Base-by-base conservation (phyloP, 2,888 invertebrate genomes). In the Drosophila paucipuncta region DNA sequence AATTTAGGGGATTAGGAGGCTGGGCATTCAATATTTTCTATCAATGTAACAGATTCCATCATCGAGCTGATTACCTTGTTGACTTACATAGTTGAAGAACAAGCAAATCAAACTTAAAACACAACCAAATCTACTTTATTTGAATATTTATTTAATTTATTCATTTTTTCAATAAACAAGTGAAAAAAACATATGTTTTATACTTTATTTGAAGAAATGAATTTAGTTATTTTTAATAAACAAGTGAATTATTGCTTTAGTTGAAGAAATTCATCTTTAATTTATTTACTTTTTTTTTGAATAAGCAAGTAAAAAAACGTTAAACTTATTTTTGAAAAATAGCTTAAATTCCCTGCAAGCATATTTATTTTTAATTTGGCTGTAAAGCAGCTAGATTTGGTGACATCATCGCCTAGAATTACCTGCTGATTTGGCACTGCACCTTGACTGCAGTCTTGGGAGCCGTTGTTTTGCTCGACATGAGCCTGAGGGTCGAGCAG, bases 401-500 rank as follows among this genome's bases (percentile, higher is more conserved):
- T 37, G 28, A 37, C 18, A 25, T 37, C 28, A 57, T 57, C 25
- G 11, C 18, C 57, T 54, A 18, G 16, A 49, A 49, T 25, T 41
- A 65, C 58, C 64, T 57, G 70, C 9, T 43, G 52, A 41, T 60
- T 55, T 43, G 47, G n/a, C 35, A 28, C 5, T 60, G 59, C 64
- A 74, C 49, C 49, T 50, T 28, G 25, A 47, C 54, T 74, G 57
- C 64, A 77, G 39, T 55, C 28, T 35, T 28, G 25, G 22, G 16
- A 5, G 33, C 9, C 28, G 35, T 39, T 43, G 52, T 43, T 47
- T 54, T 43, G 35, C 62, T 13, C 35, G 18, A 49, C 7, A 37
- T 71, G 28, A 25, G 31, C 35, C 59, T 69, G 64, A 73, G 73
- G 80, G 80, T 79, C 73, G 64, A 13, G 16, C 72, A 77, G 69